A percentile compares a stretch with the other conserved stretches of the same genome.
Conservation (phyloP, 2,888 invertebrate genomes). For the Thumatha senex region DNA sequence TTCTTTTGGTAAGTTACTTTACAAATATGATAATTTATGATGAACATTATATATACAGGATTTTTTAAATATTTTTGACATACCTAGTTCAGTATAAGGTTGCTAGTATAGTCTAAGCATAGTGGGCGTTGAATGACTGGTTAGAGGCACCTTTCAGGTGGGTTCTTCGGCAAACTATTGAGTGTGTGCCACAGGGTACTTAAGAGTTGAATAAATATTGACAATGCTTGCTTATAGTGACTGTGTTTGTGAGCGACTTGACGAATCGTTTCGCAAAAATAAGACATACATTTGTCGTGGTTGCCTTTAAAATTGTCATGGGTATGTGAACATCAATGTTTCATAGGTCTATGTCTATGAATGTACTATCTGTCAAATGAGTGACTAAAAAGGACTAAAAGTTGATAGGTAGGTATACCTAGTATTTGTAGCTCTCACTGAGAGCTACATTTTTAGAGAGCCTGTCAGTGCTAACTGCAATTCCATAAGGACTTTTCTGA, state of each 20-base stretch:
- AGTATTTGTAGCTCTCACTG: too few relatives aligned
- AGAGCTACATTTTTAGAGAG: too few relatives aligned
- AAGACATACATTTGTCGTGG: constrained; percentile 9
- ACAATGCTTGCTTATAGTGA: constrained; percentile 33
- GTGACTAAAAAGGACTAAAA: too few relatives aligned
- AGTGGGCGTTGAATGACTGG: constrained; percentile 36
- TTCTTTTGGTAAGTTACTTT: neutral
- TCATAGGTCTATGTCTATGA: too few relatives aligned
- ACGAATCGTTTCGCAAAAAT: constrained; percentile 38
- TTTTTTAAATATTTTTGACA: constrained; percentile 17
- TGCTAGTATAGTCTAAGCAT: constrained; percentile 38
- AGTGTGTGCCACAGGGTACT: constrained; percentile 21
- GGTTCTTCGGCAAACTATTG: constrained; percentile 33
- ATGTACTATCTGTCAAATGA: too few relatives aligned
- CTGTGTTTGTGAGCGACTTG: constrained; percentile 27
- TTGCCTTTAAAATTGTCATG: neutral
- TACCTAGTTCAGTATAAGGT: constrained; percentile 29
- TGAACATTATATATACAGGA: constrained; percentile 3
- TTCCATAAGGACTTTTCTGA: too few relatives aligned
- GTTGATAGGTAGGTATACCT: too few relatives aligned
- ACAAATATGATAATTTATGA: constrained; percentile 28
- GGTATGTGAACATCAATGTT: too few relatives aligned
- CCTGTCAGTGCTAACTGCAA: too few relatives aligned
- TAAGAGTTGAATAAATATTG: constrained; percentile 55
- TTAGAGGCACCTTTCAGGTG: constrained; percentile 54